Base-by-base conservation (phyloP, 2,797 vertebrate genomes). In the Alca torda region DNA sequence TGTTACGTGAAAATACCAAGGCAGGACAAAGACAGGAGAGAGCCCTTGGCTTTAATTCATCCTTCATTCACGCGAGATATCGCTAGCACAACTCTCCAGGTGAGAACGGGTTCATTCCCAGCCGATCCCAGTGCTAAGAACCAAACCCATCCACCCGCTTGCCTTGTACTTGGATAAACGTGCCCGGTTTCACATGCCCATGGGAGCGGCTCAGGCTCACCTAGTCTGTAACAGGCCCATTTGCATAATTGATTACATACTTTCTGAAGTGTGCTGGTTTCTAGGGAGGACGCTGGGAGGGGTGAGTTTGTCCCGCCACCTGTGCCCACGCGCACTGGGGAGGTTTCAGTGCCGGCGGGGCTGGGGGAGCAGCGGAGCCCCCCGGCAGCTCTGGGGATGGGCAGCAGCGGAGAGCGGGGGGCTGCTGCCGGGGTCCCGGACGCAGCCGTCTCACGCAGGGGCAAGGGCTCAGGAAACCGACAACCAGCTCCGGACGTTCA, bases 381-480 rank as follows among this genome's bases (percentile, higher is more conserved):
- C 56, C 6, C 19, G 2, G 39, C 5, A 56, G 45, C 24, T 41
- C 37, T 19, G 28, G 41, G n/a, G 26, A 31, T 5, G 20, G n/a
- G 53, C 9, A 7, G 48, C 61, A 41, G 20, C 41, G 43, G 31
- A 3, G 68, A 30, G 50, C 24, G 2, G 13, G 2, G 2, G 46
- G 61, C 16, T 1, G 2, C 67, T 20, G 16, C 48, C 16, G 3
- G 26, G 6, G 18, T 10, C 50, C 28, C 41, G 1, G 14, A 4
- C 3, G 2, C 11, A n/a, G 25, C 33, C 31, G 5, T 16, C 57
- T 35, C 9, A 2, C 6, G 31, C 18, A 2, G 0, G 9, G 48
- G 13, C 8, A 24, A 39, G 33, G 45, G 68, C 64, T 63, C 25
- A 30, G 73, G 77, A 50, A 61, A 68, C 8, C 1, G 0, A 7